Evolutionary conservation across 2,888 invertebrate genomes (phyloP), one percentile per base, ranked within the genome.

Genomic region (Bhutanitis thaidina): DNA sequence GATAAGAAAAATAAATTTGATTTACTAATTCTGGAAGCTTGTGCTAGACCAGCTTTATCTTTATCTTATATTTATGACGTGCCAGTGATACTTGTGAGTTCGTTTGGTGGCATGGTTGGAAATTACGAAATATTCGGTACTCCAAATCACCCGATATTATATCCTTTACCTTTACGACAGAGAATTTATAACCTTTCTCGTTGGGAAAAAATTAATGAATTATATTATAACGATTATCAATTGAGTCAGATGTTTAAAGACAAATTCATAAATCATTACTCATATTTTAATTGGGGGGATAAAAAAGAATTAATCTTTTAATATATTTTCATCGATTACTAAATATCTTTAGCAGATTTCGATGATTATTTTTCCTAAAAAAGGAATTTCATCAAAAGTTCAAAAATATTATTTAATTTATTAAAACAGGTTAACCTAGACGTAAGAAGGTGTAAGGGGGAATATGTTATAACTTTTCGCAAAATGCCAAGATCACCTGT

Each of bases 71-170:
- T 74, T 1, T 69, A 62, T 27, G 68, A 79, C 36, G 70, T 56
- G 0, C 80, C 82, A 1, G 64, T 70, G 0, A 80, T 82, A 10
- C 61, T 62, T 47, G 52, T 82, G 0, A 77, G 75, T 55, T 79
- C 80, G 0, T 62, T 75, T 1, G 72, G 71, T 8, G 46, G 56
- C 2, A 0, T 59, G 8, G 1, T 48, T 41, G 55, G 58, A 9
- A 64, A 57, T 3, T 60, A 62, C 10, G 60, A 68, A 14, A 20
- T 49, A 0, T 30, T 73, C 0, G 72, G 77, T 2, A 59, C 63
- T 2, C 58, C 69, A 0, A 48, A 34, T 1, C 72, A 77, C 55
- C 71, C 72, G 1, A 2, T 73, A 1, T 36, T 76, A 35, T 66
- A 66, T 49, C 66, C 68, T 5, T 12, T 46, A 9, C 8, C 39